Base-by-base conservation (phyloP, 2,113 vertebrate genomes). In the Prionailurus bengalensis region DNA sequence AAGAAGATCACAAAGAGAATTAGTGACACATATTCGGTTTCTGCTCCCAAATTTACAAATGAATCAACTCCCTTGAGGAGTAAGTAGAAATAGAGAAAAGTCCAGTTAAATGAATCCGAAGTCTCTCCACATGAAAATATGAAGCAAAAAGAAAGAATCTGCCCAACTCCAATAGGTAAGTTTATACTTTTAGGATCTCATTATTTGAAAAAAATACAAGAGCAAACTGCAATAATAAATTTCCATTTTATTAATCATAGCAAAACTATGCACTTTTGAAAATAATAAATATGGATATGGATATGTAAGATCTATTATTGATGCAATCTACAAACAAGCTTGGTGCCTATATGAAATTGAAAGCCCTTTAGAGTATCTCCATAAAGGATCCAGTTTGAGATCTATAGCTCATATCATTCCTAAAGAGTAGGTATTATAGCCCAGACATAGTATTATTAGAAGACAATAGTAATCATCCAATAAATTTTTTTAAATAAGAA, bases 221-320 rank as follows among this genome's bases (percentile, higher is more conserved):
- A 48, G 15, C 25, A 86, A 95, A 91, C 80, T 45, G 15, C 9
- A 68, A 92, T 4, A 68, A 39, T 31, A 36, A 33, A 82, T 53
- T 81, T 82, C 55, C 29, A 73, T 83, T 91, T 65, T 42, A 65
- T 88, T 80, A 91, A 66, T 86, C n/a, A 70, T 17, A 95, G 61
- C 23, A 89, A 97, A 95, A 86, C 8, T 25, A 94, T 4, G 5
- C 23, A 94, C 17, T 84, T 27, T 48, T 95, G 12, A 94, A 95
- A 97, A 92, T 79, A 91, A 73, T 76, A 84, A 81, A 61, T 82
- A 80, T 66, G 25, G 23, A 45, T 68, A 48, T 53, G 15, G 23
- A 27, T 82, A 55, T n/a, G 12, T 71, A 86, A 94, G 25, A 92
- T 14, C 3, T 39, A 48, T 89, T 81, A 76, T 91, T 66, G 88